A percentile compares a stretch with the other conserved stretches of the same genome.
Conservation (phyloP, 2,888 invertebrate genomes). For the Oxytorus armatus region DNA sequence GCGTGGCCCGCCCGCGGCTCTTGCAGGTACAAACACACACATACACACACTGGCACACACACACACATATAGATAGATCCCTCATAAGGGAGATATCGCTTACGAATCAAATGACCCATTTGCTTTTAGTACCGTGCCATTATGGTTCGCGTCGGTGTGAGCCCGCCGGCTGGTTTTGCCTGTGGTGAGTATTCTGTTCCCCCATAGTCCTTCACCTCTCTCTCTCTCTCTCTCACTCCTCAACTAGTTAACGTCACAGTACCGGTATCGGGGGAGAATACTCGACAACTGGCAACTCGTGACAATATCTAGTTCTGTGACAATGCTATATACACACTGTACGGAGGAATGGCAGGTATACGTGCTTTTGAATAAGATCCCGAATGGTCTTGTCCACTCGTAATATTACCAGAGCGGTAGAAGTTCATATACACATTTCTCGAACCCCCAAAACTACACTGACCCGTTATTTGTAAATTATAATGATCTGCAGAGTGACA, state of each 20-base stretch:
- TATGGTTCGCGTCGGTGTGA: constrained; percentile 80
- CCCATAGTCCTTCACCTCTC: constrained; percentile 18
- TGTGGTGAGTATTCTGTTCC: constrained; percentile 40
- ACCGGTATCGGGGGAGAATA: constrained; percentile 58
- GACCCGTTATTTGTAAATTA: constrained; percentile 28
- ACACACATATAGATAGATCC: constrained; percentile 70
- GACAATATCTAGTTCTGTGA: constrained; percentile 65
- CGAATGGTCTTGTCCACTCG: constrained; percentile 52
- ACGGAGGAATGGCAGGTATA: constrained; percentile 42
- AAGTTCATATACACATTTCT: constrained; percentile 31
- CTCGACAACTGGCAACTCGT: constrained; percentile 67
- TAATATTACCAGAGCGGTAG: constrained; percentile 21
- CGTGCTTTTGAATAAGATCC: constrained; percentile 56
- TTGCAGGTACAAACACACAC: constrained; percentile 73
- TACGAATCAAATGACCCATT: constrained; percentile 84
- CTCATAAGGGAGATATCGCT: constrained; percentile 83
- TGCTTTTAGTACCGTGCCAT: constrained; percentile 82
- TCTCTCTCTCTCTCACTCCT: constrained; percentile 32
- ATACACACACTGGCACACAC: too few relatives aligned
- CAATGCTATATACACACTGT: constrained; percentile 30
- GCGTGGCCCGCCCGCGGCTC: constrained; percentile 69
- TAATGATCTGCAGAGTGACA: not conserved
- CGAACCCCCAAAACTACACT: constrained; percentile 9
- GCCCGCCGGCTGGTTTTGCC: constrained; percentile 75
- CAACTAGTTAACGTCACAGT: constrained; percentile 60